phyloP scores from a whole-genome alignment of 2,888 invertebrate species.

The Lampropteryx suffumata region DNA sequence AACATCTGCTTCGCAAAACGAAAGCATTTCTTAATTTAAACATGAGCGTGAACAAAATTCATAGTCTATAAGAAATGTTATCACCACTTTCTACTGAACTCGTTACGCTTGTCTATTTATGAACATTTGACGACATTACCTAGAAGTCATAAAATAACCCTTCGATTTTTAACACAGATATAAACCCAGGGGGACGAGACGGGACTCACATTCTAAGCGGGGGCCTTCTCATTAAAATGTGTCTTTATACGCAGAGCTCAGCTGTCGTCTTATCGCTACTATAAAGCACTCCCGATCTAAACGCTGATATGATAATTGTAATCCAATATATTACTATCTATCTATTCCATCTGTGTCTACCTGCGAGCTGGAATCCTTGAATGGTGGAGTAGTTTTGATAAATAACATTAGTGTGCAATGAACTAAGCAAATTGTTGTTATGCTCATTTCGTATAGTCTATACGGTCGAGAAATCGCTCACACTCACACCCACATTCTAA shows the following conservation, averaged over 20 bases:
- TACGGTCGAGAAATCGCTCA: conserved; percentile 41
- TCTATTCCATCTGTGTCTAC: conserved; percentile 56
- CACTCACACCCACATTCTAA: conserved; percentile 45
- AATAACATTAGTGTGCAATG: conserved; percentile 12
- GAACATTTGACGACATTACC: conserved; percentile 33
- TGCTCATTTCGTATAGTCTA: conserved; percentile 49
- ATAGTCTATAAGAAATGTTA: conserved; percentile 10
- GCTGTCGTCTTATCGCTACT: conserved; percentile 68
- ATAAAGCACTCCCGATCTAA: conserved; percentile 67
- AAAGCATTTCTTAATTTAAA: neutral
- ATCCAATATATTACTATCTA: conserved; percentile 64
- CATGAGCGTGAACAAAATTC: conserved; percentile 2
- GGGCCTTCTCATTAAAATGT: conserved; percentile 69
- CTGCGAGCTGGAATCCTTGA: conserved; percentile 35
- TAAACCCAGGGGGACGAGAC: conserved; percentile 48
- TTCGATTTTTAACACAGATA: conserved; percentile 59
- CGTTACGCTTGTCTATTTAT: conserved; percentile 25
- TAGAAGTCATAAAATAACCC: conserved; percentile 48
- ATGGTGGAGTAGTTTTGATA: conserved; percentile 19
- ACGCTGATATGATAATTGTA: conserved; percentile 73
- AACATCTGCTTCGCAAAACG: no score
- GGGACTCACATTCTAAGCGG: conserved; percentile 61
- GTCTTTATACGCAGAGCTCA: conserved; percentile 66
- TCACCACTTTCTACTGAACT: conserved; percentile 16
- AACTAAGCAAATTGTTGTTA: conserved; percentile 11